Evolutionary conservation across 2,113 vertebrate genomes (phyloP).

Genomic region (Elachura formosa): DNA sequence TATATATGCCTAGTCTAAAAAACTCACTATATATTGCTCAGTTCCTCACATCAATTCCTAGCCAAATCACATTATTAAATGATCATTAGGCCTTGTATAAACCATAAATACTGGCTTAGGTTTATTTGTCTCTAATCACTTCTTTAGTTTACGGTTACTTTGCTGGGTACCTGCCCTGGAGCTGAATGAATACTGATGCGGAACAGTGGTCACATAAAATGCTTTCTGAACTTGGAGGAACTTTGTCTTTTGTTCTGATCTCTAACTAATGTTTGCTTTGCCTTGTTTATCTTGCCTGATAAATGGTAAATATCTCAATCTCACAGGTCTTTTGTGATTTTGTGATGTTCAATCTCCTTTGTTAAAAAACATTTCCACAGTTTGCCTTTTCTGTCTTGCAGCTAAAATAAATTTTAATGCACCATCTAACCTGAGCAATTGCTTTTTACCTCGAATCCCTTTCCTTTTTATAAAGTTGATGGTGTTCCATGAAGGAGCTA

Average conservation of each 20-base stretch:
- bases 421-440: neutral
- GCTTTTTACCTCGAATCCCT: neutral
- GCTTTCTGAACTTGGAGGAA: neutral
- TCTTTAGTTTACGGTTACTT: neutral
- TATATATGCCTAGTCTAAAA: neutral
- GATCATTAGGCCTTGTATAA: neutral
- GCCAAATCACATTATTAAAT: neutral
- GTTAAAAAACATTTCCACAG: neutral
- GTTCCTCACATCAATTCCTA: neutral
- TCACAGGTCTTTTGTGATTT: neutral
- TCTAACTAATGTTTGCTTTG: neutral
- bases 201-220: neutral
- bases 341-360: neutral
- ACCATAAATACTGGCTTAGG: neutral
- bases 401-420: conserved; percentile 12
- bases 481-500: neutral
- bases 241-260: neutral
- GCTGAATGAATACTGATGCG: neutral
- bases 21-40: neutral
- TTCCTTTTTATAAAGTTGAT: neutral
- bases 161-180: neutral
- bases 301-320: neutral
- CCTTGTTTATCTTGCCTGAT: neutral
- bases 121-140: neutral
- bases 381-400: neutral